Evolutionary conservation across 2,888 invertebrate species (phyloP).

Genomic region (Temnothorax rugatulus): DNA sequence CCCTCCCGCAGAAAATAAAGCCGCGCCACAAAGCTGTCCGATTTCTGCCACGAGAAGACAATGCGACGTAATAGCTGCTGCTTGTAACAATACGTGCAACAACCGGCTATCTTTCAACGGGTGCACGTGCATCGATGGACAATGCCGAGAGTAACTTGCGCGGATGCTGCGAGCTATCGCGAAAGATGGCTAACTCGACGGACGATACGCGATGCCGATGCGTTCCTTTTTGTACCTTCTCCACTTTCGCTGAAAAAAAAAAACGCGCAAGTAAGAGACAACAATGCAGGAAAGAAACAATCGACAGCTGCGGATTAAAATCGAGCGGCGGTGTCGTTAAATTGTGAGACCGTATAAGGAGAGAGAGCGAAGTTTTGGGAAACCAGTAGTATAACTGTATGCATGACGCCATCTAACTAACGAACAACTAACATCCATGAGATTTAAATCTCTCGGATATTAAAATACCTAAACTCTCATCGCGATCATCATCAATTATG

Average conservation of each 20-base stretch:
- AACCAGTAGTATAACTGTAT: not conserved
- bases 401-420: not conserved
- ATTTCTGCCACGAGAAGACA: constrained; percentile 77
- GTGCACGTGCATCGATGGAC: constrained; percentile 52
- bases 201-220: constrained; percentile 39
- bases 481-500: not conserved
- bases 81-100: constrained; percentile 73
- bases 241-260: not conserved
- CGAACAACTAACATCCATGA: not conserved
- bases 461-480: not conserved
- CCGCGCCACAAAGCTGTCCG: constrained; percentile 73
- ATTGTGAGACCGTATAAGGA: not conserved
- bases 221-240: constrained; percentile 25
- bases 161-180: constrained; percentile 26
- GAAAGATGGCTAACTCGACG: constrained; percentile 37
- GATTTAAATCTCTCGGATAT: constrained; percentile 17
- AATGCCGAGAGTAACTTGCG: constrained; percentile 31
- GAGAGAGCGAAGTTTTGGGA: not conserved
- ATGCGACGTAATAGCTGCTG: constrained; percentile 76
- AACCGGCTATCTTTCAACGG: constrained; percentile 50
- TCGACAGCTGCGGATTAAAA: constrained; percentile 21
- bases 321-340: not conserved
- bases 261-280: not conserved
- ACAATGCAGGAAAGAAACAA: constrained; percentile 10
- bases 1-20: constrained; percentile 63